phyloP scores from a whole-genome alignment of 2,888 invertebrate species.

The Baronia brevicornis region DNA sequence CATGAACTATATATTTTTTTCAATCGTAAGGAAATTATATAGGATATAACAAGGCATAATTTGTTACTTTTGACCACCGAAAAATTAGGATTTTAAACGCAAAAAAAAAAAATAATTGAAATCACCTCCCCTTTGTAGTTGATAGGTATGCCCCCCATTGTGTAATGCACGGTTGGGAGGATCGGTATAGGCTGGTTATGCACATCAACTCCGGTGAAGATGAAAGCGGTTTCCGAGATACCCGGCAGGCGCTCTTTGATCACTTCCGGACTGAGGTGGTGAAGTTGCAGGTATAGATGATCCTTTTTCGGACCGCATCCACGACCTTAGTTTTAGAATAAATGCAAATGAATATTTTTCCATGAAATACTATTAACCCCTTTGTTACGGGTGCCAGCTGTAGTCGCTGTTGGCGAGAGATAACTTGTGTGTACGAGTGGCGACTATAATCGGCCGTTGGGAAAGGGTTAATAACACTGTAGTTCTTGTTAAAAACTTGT shows the following conservation, averaged over 20 bases:
- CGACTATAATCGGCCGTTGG: no score
- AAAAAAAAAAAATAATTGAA: not conserved
- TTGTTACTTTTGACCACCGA: no score
- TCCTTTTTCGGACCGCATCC: constrained; percentile 98
- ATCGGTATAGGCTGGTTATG: constrained; percentile 97
- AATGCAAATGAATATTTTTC: not conserved
- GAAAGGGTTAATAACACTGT: no score
- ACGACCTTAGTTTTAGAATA: constrained; percentile 77
- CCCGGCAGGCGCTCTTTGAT: constrained; percentile 89
- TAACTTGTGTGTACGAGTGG: no score
- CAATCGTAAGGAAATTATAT: not conserved
- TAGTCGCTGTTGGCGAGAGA: no score
- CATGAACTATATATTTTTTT: no score
- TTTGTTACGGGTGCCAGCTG: no score
- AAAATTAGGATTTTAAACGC: not conserved
- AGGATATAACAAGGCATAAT: not conserved
- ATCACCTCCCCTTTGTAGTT: constrained; percentile 92
- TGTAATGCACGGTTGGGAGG: constrained; percentile 98
- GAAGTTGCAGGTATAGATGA: constrained; percentile 93
- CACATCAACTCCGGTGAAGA: constrained; percentile 98
- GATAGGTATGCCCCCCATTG: constrained; percentile 99
- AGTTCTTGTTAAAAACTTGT: no score
- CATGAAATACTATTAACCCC: no score
- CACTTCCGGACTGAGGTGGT: constrained; percentile 93
- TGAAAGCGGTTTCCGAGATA: constrained; percentile 97